phyloP scores from a whole-genome alignment of 2,888 invertebrate genomes.

The Heliconius ismenius region DNA sequence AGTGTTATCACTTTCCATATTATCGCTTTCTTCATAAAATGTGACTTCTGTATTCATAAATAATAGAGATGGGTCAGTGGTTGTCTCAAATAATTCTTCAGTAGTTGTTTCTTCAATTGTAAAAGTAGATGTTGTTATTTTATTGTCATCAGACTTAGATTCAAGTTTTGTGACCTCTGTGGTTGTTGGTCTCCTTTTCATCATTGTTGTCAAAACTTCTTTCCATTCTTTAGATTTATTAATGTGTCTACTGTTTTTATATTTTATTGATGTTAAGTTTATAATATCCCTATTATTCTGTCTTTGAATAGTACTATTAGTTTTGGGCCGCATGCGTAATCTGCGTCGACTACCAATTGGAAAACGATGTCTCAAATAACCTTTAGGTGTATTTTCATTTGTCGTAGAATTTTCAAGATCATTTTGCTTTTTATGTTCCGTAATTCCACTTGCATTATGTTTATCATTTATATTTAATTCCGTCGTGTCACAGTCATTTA shows the following conservation, averaged over 20 bases:
- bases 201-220: slow-evolving; percentile 56
- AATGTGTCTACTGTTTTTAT: slow-evolving; percentile 60
- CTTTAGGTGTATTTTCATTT: slow-evolving; percentile 42
- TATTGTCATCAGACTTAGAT: slow-evolving; percentile 46
- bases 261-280: slow-evolving; percentile 61
- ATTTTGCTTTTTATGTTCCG: slow-evolving; percentile 47
- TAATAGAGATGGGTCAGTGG: slow-evolving; percentile 28
- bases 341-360: slow-evolving; percentile 61
- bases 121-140: slow-evolving; percentile 47
- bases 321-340: slow-evolving; percentile 62
- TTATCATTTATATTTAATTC: slow-evolving; percentile 21
- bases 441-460: slow-evolving; percentile 45
- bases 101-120: slow-evolving; percentile 47
- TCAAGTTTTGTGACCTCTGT: slow-evolving; percentile 43
- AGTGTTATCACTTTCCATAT: slow-evolving; percentile 28
- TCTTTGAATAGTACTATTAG: slow-evolving; percentile 62
- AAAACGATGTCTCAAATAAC: slow-evolving; percentile 55
- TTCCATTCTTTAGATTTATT: slow-evolving; percentile 65
- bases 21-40: slow-evolving; percentile 17
- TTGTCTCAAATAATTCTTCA: slow-evolving; percentile 38
- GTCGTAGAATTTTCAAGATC: slow-evolving; percentile 21
- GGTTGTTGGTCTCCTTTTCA: slow-evolving; percentile 46
- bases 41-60: slow-evolving; percentile 31
- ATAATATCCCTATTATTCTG: slow-evolving; percentile 68
- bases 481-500: slow-evolving; percentile 22